Base-by-base conservation (phyloP, 2,888 invertebrate genomes). In the Seira musarum region DNA sequence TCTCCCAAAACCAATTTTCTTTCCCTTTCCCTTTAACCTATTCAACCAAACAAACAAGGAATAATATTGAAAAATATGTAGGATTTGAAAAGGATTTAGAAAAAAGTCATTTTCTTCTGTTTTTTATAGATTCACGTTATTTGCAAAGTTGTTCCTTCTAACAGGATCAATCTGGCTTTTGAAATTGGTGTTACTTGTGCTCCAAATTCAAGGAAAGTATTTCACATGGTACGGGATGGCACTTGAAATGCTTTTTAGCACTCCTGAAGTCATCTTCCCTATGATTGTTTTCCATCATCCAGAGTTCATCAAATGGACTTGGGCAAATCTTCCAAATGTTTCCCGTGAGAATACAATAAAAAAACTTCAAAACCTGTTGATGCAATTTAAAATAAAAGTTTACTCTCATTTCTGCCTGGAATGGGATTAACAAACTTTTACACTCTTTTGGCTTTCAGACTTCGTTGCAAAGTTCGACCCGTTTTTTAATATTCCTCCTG, bases 161-260 rank as follows among this genome's bases (percentile, higher is more conserved):
- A 67, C 83, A 5, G 83, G 83, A 49, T 64, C 76, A 3, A 82
- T 83, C 10, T 83, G 83, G 83, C 68, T 83, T 6, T 15, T 83
- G 1, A 75, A 81, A 17, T 17, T 82, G 61, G 40, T 73, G 3
- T 67, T 83, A 13, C 67, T 83, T 21, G 21, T 73, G 30, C 60
- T 82, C 1, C 81, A 82, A 68, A 3, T 82, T 13, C 49, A 76
- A 67, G 83, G 83, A 0, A 15, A 73, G 13, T 83, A 83, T 65
- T 74, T 83, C 40, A 61, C 80, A 1, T 83, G 83, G 83, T 80
- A 76, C 60, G 83, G 81, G 64, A 70, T 83, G 1, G 25, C 72
- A 15, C 46, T 82, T 10, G 83, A 83, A 67, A 35, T 63, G 0
- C 40, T 70, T 8, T 83, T 82, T 24, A 81, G 81, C n/a, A 46